Conservation (phyloP, 2,113 vertebrate species). For the Psophia crepitans region DNA sequence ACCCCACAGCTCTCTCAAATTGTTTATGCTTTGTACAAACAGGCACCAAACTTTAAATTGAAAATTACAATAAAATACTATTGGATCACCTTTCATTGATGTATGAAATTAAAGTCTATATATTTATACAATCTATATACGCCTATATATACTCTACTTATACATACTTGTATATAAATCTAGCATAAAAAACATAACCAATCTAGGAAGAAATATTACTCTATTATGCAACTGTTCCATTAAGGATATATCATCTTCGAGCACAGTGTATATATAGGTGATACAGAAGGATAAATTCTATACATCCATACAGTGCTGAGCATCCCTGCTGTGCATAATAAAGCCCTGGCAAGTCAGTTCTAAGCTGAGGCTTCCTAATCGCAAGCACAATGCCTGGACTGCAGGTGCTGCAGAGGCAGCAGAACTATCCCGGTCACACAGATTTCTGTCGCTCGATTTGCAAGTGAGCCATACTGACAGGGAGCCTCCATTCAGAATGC, state of each 20-base stretch:
- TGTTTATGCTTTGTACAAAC: background rate
- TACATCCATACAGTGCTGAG: background rate
- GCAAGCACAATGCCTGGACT: background rate
- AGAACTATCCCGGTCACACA: background rate
- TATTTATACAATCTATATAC: background rate
- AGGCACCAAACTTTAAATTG: background rate
- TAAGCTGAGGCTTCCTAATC: background rate
- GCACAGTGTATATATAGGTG: background rate
- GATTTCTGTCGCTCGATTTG: background rate
- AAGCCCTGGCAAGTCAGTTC: background rate
- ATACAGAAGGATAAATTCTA: background rate
- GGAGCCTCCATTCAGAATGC: background rate
- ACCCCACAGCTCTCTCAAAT: background rate
- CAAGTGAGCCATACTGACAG: background rate
- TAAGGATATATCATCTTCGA: background rate
- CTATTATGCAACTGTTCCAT: slow-evolving; percentile 34
- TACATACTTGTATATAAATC: background rate
- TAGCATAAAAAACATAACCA: background rate
- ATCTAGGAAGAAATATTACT: background rate
- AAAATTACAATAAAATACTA: background rate
- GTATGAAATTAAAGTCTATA: background rate
- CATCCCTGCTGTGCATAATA: background rate
- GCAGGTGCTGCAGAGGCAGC: background rate
- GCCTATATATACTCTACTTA: background rate
- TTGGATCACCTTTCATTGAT: background rate